Evolutionary conservation across 92 coral and sea anemone genomes (phyloP).

Genomic region (Montipora capitata): DNA sequence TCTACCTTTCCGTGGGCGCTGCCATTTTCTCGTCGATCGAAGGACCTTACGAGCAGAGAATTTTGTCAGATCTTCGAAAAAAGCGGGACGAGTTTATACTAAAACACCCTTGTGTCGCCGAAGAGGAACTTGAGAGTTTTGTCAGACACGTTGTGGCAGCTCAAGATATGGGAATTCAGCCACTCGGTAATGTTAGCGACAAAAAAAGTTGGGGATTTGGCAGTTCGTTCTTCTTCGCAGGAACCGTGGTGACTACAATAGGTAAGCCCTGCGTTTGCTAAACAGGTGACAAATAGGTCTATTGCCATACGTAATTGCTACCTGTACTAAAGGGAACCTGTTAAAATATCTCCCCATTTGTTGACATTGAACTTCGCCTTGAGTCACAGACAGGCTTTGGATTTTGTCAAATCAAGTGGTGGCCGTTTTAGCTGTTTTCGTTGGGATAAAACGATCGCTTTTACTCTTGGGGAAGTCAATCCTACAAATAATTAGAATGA

Average conservation of each 20-base stretch:
- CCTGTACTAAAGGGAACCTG: neutral
- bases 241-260: slow-evolving; percentile 95
- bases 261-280: slow-evolving; percentile 72
- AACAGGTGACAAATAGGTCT: slow-evolving; percentile 41
- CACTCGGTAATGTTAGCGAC: slow-evolving; percentile 81
- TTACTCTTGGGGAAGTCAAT: neutral
- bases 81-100: slow-evolving; percentile 88
- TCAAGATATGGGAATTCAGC: slow-evolving; percentile 89
- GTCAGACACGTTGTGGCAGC: slow-evolving; percentile 85
- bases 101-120: slow-evolving; percentile 88
- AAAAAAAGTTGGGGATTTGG: slow-evolving; percentile 96
- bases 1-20: slow-evolving; percentile 95
- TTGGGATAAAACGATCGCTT: neutral
- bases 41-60: slow-evolving; percentile 92
- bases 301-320: slow-evolving; percentile 18
- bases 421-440: neutral
- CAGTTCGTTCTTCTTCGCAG: slow-evolving; percentile 96
- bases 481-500: slow-evolving; percentile 2
- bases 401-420: neutral
- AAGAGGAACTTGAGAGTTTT: slow-evolving; percentile 85
- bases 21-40: slow-evolving; percentile 98
- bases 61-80: slow-evolving; percentile 73
- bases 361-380: neutral
- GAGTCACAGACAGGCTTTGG: neutral
- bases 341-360: neutral